Conservation (phyloP, 30 jellyfish, hydroid and myxozoan species). For the Mastigias papua region DNA sequence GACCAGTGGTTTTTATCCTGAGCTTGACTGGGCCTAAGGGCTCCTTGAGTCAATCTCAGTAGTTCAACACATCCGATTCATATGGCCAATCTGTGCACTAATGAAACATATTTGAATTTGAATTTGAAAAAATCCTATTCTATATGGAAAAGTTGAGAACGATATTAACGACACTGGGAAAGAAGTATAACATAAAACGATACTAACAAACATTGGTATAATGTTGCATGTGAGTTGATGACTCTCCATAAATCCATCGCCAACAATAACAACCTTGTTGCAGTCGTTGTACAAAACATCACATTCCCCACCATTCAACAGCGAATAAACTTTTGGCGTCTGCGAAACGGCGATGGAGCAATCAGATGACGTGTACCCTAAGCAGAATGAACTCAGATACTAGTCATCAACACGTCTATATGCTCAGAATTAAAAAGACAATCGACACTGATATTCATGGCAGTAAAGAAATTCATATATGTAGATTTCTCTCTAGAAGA, state of each 20-base stretch:
- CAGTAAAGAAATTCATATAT: too few species aligned
- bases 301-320: constrained; percentile 53
- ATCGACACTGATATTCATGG: too few species aligned
- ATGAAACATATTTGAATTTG: too few species aligned
- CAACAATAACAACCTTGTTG: constrained; percentile 63
- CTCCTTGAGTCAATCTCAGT: too few species aligned
- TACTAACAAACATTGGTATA: constrained; percentile 72
- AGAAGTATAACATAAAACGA: neutral
- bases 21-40: too few species aligned
- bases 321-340: constrained; percentile 69
- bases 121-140: too few species aligned
- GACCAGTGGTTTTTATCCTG: too few species aligned
- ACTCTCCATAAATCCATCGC: constrained; percentile 80
- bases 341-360: constrained; percentile 67
- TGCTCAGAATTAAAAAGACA: neutral
- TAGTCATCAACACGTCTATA: neutral
- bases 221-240: constrained; percentile 75
- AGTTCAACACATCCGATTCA: too few species aligned
- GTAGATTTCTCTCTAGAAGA: too few species aligned
- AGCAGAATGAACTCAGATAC: neutral
- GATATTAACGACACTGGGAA: neutral
- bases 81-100: too few species aligned
- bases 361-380: constrained; percentile 74
- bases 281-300: constrained; percentile 63
- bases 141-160: neutral